These are phyloP conservation scores for Porites cylindrica DNA, from an alignment of 92 coral and sea anemone genomes.

Conservation along the genomic window DNA sequence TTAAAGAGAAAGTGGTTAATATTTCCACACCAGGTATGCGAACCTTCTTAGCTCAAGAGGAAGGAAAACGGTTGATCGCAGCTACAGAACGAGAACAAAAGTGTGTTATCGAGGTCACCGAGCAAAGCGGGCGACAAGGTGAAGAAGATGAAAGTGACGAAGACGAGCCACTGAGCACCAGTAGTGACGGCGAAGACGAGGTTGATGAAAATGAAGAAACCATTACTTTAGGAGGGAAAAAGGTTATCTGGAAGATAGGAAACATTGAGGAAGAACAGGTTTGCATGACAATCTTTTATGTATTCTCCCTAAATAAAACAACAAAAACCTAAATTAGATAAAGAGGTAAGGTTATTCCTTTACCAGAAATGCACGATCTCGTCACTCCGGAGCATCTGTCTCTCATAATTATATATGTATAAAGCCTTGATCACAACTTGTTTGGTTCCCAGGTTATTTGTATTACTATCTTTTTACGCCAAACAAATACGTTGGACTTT, in stretches of 20 bases:
- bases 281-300: not conserved
- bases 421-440: not conserved
- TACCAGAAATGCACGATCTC: not conserved
- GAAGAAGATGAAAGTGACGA: conserved; percentile 35
- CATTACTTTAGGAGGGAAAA: not conserved
- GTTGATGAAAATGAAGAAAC: conserved; percentile 24
- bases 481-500: too few species aligned
- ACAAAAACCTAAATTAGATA: too few species aligned
- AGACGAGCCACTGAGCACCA: conserved; percentile 19
- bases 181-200: conserved; percentile 19
- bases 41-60: conserved; percentile 28
- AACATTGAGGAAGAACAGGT: conserved; percentile 42
- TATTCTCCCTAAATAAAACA: not conserved
- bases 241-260: conserved; percentile 30
- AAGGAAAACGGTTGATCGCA: conserved; percentile 1
- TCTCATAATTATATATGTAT: too few species aligned
- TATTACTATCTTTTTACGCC: too few species aligned
- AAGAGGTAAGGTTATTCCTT: too few species aligned
- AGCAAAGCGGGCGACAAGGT: not conserved
- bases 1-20: conserved; percentile 25
- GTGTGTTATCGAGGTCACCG: conserved; percentile 21
- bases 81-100: conserved; percentile 11
- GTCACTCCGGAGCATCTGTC: too few species aligned
- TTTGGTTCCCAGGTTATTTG: too few species aligned
- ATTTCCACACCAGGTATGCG: conserved; percentile 38